Evolutionary conservation across 2,888 invertebrate genomes (phyloP).

Genomic region (Dynastes tityus): DNA sequence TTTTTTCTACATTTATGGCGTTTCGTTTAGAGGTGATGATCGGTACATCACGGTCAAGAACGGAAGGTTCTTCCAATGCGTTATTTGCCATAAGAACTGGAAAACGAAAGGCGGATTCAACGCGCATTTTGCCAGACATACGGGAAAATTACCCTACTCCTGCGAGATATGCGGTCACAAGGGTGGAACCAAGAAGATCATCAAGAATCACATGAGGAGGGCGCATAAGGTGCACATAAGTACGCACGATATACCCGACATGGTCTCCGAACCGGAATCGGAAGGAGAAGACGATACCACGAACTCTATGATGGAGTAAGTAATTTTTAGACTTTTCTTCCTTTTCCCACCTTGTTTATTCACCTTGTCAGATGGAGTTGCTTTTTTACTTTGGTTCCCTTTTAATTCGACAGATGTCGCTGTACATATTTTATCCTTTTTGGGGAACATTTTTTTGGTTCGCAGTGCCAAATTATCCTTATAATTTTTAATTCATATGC

Average conservation of each 20-base stretch:
- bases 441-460: too few relatives aligned
- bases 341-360: too few relatives aligned
- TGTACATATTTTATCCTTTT: too few relatives aligned
- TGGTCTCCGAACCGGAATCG: background rate
- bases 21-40: background rate
- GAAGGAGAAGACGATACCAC: background rate
- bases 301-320: constrained; percentile 8
- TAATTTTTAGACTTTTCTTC: too few relatives aligned
- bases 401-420: too few relatives aligned
- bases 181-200: background rate
- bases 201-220: constrained; percentile 20
- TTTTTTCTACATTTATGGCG: too few relatives aligned
- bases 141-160: background rate
- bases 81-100: background rate
- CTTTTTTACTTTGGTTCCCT: too few relatives aligned
- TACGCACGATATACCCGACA: background rate
- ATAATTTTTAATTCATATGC: too few relatives aligned
- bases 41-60: background rate
- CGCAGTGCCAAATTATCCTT: too few relatives aligned
- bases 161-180: constrained; percentile 14
- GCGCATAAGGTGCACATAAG: background rate
- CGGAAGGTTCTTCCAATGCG: background rate
- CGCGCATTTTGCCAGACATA: background rate
- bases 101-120: background rate
- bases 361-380: too few relatives aligned